Conservation (phyloP, 2,888 invertebrate genomes). For the Caradrina clavipalpis region DNA sequence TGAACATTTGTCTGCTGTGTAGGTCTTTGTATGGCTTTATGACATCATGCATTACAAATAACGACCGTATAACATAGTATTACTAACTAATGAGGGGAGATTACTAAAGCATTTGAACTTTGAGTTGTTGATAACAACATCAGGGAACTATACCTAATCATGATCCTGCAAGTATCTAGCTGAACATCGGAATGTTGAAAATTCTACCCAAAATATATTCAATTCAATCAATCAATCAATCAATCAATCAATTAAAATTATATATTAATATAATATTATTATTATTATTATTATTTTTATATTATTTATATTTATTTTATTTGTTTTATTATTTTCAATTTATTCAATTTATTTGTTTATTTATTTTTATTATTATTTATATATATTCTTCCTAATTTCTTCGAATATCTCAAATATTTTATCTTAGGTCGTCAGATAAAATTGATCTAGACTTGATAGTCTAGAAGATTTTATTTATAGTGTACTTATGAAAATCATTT, state of each 20-base stretch:
- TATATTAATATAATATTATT: no score
- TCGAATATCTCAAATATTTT: slow-evolving; percentile 2
- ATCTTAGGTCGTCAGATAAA: slow-evolving; percentile 8
- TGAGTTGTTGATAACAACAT: not conserved
- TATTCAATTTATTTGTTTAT: no score
- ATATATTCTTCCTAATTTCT: no score
- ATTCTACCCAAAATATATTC: no score
- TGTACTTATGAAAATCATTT: not conserved
- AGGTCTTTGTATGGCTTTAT: slow-evolving; percentile 23
- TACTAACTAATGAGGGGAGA: not conserved
- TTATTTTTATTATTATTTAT: no score
- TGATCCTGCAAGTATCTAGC: not conserved
- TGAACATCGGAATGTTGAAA: not conserved
- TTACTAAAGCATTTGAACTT: slow-evolving; percentile 7
- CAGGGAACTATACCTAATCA: not conserved
- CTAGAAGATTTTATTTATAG: slow-evolving; percentile 1
- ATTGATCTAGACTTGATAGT: not conserved
- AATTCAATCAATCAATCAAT: no score
- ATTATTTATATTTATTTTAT: no score
- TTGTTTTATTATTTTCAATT: no score
- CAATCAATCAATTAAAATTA: no score
- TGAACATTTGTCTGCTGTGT: slow-evolving; percentile 13
- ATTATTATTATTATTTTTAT: no score
- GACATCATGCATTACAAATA: slow-evolving; percentile 28
- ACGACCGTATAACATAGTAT: slow-evolving; percentile 3